Evolutionary conservation across 2,797 vertebrate species (phyloP).

Genomic region (Amblyopsis hoosieri): DNA sequence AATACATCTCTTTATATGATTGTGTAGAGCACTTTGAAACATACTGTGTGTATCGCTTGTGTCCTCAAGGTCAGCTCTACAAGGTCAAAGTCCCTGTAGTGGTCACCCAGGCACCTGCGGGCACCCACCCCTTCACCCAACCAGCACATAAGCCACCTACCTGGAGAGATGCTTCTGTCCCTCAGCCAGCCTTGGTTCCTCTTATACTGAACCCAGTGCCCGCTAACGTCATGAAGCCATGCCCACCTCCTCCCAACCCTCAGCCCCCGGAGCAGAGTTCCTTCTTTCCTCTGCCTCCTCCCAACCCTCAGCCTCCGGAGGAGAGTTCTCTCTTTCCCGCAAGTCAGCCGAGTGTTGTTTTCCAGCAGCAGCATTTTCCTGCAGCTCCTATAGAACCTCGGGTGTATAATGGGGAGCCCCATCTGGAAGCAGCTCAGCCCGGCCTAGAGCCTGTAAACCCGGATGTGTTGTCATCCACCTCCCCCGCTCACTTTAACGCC

Average conservation of each 20-base stretch:
- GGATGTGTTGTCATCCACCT: conserved; percentile 27
- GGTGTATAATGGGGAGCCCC: conserved; percentile 26
- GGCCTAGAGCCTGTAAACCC: conserved; percentile 64
- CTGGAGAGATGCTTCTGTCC: conserved; percentile 56
- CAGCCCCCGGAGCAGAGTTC: conserved; percentile 17
- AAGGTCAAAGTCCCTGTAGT: conserved; percentile 93
- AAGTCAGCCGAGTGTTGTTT: conserved; percentile 21
- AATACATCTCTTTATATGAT: background rate
- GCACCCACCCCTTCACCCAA: conserved; percentile 69
- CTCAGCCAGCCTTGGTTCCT: conserved; percentile 37
- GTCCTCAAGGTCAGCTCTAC: conserved; percentile 87
- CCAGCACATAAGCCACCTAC: conserved; percentile 72
- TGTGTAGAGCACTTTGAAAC: background rate
- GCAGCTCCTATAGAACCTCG: conserved; percentile 45
- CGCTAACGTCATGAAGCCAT: conserved; percentile 47
- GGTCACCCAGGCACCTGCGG: conserved; percentile 85
- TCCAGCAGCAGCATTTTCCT: conserved; percentile 24
- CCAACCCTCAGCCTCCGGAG: conserved; percentile 25
- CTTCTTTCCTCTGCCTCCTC: background rate
- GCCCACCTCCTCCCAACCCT: conserved; percentile 35
- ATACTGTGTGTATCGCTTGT: conserved; percentile 8
- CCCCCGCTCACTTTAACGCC: conserved; percentile 44
- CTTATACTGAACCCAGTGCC: conserved; percentile 26
- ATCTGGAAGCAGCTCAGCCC: conserved; percentile 59
- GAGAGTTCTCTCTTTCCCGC: conserved; percentile 7